Base-by-base conservation (phyloP, 2,113 vertebrate genomes). In the Rana temporaria region DNA sequence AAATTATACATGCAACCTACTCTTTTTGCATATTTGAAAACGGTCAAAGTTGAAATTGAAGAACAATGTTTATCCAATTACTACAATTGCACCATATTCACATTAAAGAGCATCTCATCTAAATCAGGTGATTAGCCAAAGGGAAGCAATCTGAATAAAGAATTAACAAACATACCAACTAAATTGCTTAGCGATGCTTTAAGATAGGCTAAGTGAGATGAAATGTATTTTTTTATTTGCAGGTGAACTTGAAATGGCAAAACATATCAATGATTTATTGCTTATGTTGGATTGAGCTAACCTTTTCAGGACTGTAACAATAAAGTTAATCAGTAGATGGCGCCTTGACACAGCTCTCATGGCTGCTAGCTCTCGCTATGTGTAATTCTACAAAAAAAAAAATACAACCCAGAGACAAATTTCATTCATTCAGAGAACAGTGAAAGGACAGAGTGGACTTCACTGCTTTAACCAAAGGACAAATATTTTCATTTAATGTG, bases 21-120 rank as follows among this genome's bases (percentile, higher is more conserved):
- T 5, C n/a, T 67, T 38, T 38, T 60, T 34, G 26, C 19, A 66
- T 82, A 60, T 72, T 60, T 53, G 55, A 66, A 81, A 72, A 82
- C 52, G 79, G 79, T 82, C 70, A 82, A 65, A 74, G 70, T 74
- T 82, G 69, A 82, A 82, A 82, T 65, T 74, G 79, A 82, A 72
- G 57, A 63, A 57, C 24, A 62, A 55, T 75, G 52, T 63, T 74
- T 75, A 66, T 82, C 71, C 80, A 65, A 75, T 82, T 82, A 75
- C 63, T 66, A 19, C 71, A 75, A 67, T 65, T 67, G 80, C 63
- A 75, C 62, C 52, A 55, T 74, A 82, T 82, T 82, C 80, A 56
- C 62, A 55, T 82, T 55, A 75, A 66, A 82, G 64, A 30, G 63
- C 53, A 82, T 82, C 63, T 74, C 63, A 73, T 82, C 71, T 75